Percentiles rank a stretch among this genome's conserved stretches.
phyloP scores from a whole-genome alignment of 2,888 invertebrate species.

The Limnephilus lunatus region DNA sequence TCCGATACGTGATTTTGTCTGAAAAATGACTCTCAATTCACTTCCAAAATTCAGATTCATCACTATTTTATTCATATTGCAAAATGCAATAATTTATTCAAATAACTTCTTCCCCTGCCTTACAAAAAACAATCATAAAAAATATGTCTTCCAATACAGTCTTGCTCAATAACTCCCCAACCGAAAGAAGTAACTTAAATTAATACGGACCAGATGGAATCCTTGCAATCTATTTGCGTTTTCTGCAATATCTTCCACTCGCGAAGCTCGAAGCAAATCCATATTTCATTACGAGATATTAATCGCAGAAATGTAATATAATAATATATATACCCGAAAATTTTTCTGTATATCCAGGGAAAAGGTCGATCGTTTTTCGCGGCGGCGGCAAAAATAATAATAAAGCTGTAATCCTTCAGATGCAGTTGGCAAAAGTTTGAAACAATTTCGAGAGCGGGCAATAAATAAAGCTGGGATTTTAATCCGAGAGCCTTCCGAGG shows the following conservation, averaged over 20 bases:
- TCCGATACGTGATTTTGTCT: too few species aligned
- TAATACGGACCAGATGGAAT: neutral
- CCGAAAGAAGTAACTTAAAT: neutral
- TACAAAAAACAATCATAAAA: neutral
- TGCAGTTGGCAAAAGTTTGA: conserved; percentile 54
- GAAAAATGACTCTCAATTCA: too few species aligned
- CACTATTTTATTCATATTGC: too few species aligned
- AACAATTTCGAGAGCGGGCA: conserved; percentile 49
- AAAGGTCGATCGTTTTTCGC: conserved; percentile 24
- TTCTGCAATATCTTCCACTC: neutral
- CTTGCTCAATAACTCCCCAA: neutral
- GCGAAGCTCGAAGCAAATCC: neutral
- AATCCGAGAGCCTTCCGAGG: conserved; percentile 47
- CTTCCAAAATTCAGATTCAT: too few species aligned
- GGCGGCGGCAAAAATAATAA: neutral
- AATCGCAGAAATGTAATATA: neutral
- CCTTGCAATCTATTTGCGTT: neutral
- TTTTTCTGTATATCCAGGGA: neutral
- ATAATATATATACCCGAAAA: neutral
- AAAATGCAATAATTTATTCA: too few species aligned
- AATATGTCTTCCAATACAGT: neutral
- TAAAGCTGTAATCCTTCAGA: conserved; percentile 49
- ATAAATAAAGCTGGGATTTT: conserved; percentile 58
- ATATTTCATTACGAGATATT: neutral
- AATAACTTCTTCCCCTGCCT: neutral